These are phyloP conservation scores for Dendroctonus ponderosae DNA, from an alignment of 1,140 invertebrate genomes.

Conservation along the genomic window DNA sequence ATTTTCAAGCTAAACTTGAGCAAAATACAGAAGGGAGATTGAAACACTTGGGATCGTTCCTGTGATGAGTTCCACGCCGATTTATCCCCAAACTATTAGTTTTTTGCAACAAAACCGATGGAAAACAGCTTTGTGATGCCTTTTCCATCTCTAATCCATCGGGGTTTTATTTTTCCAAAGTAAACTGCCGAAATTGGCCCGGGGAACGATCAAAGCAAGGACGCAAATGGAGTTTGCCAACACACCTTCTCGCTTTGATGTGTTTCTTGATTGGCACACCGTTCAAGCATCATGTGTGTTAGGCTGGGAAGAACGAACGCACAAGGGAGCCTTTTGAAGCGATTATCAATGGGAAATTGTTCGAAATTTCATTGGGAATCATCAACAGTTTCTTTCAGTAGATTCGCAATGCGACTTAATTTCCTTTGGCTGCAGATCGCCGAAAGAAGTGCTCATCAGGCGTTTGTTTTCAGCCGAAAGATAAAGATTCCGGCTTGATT, in stretches of 20 bases:
- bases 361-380: not conserved
- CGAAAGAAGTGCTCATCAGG: conserved; percentile 6
- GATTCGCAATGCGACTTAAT: too few species aligned
- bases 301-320: not conserved
- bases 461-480: conserved; percentile 11
- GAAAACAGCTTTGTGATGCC: too few species aligned
- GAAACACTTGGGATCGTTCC: too few species aligned
- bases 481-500: conserved; percentile 17
- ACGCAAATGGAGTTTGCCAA: conserved; percentile 37
- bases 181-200: conserved; percentile 28
- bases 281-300: conserved; percentile 22
- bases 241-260: conserved; percentile 39
- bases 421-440: not conserved
- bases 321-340: conserved; percentile 11
- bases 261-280: conserved; percentile 37
- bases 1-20: too few species aligned
- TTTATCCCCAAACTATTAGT: too few species aligned
- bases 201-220: conserved; percentile 23
- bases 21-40: too few species aligned
- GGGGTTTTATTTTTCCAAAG: conserved; percentile 19
- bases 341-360: conserved; percentile 18
- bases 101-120: too few species aligned
- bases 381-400: not conserved
- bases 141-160: too few species aligned
- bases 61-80: too few species aligned